Conservation (phyloP, 2,113 vertebrate genomes). For the Brachyhypopomus occidentalis region DNA sequence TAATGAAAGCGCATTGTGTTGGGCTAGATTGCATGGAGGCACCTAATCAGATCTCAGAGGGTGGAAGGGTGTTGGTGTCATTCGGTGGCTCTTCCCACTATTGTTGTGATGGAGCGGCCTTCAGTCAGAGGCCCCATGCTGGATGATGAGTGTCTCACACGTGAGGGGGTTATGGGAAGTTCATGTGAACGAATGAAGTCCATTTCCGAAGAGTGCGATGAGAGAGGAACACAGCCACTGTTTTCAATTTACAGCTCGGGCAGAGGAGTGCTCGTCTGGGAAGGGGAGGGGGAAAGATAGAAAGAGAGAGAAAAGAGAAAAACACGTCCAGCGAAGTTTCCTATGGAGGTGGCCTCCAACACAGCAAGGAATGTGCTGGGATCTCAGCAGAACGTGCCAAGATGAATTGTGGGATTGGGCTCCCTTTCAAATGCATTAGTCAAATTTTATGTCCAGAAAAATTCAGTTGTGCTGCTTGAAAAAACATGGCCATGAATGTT, state of each 20-base stretch:
- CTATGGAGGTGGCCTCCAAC: constrained; percentile 51
- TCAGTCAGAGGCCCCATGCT: constrained; percentile 49
- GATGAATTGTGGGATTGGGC: constrained; percentile 45
- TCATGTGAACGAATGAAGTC: constrained; percentile 61
- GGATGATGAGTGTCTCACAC: constrained; percentile 59
- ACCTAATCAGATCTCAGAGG: constrained; percentile 55
- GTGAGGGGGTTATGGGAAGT: constrained; percentile 59
- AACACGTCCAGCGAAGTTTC: constrained; percentile 45
- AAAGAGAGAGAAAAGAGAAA: constrained; percentile 41
- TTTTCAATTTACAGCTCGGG: constrained; percentile 59
- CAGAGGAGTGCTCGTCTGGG: constrained; percentile 48
- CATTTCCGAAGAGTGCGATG: constrained; percentile 58
- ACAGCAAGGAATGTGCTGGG: constrained; percentile 51
- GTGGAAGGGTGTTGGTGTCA: constrained; percentile 53
- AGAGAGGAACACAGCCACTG: constrained; percentile 55
- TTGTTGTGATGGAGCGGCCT: constrained; percentile 60
- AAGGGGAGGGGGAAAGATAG: constrained; percentile 9
- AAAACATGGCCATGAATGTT: constrained; percentile 38
- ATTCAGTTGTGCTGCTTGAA: constrained; percentile 13
- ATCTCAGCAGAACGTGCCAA: constrained; percentile 49
- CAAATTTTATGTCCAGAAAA: constrained; percentile 44
- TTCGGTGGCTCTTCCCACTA: constrained; percentile 46
- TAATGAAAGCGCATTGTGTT: constrained; percentile 58
- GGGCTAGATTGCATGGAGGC: constrained; percentile 57
- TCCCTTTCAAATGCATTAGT: constrained; percentile 49